Base-by-base conservation (phyloP, 2,797 vertebrate species). In the Onychomys torridus region DNA sequence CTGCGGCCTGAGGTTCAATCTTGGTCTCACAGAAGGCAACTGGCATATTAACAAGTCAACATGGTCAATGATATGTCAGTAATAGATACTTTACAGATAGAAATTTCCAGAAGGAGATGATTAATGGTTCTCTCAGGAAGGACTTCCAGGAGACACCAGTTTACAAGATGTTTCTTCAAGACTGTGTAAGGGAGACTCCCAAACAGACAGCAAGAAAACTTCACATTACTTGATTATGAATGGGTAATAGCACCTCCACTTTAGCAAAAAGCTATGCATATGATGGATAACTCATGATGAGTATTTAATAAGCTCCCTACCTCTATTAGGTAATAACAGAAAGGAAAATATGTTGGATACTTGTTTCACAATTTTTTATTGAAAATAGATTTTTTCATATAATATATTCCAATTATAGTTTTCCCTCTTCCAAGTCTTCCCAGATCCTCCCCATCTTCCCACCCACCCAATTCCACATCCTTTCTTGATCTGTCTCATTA, bases 11-110 rank as follows among this genome's bases (percentile, higher is more conserved):
- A 86, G 90, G 92, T 85, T 96, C 85, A 71, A 57, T 55, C 79
- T 88, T 19, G 49, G 59, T 19, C 88, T 49, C 85, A 25, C 37
- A 83, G 34, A 57, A 84, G 32, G 59, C 49, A 29, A 49, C 49
- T 43, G 55, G 69, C 63, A 85, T 57, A 49, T 95, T 79, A 79
- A 88, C 83, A 94, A 79, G 83, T 88, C 87, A 95, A 78, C 52
- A 69, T 11, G 23, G 55, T 63, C 34, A 37, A 37, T 46, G 49
- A 73, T 21, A 34, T 86, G 46, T 77, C 29, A 76, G 10, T 61
- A 78, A 75, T 10, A 59, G 49, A 25, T 77, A 16, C 11, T 81
- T 23, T 55, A 37, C 32, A 92, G n/a, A 90, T 34, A 95, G 71
- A 95, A 94, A 49, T 69, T 43, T 78, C 78, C 8, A 91, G 11